Evolutionary conservation across 2,888 invertebrate species (phyloP).

Genomic region (Hyles lineata): DNA sequence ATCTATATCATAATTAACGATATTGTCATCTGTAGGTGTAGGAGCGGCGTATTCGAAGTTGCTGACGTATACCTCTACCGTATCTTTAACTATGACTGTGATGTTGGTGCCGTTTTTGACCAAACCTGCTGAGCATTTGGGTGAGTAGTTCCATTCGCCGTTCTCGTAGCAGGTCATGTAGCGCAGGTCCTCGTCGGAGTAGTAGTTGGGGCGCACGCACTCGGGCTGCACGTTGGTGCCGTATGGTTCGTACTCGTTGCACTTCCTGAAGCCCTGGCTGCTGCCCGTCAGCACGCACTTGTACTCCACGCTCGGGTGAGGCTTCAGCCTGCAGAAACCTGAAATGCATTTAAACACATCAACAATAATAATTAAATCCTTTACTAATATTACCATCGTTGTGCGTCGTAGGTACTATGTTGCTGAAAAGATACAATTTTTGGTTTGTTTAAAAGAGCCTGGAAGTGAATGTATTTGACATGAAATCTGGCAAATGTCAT

Average conservation of each 20-base stretch:
- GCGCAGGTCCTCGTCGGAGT: slow-evolving; percentile 45
- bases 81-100: slow-evolving; percentile 59
- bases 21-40: slow-evolving; percentile 35
- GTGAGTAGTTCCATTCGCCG: slow-evolving; percentile 59
- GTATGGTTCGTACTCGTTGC: slow-evolving; percentile 52
- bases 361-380: no score
- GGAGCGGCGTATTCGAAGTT: slow-evolving; percentile 35
- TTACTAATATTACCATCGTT: no score
- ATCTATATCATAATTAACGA: slow-evolving; percentile 51
- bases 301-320: slow-evolving; percentile 56
- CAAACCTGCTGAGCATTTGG: slow-evolving; percentile 65
- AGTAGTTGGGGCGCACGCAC: slow-evolving; percentile 63
- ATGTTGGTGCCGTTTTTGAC: slow-evolving; percentile 58
- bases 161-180: slow-evolving; percentile 60
- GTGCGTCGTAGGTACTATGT: no score
- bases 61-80: slow-evolving; percentile 53
- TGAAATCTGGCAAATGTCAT: no score
- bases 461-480: no score
- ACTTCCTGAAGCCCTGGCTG: slow-evolving; percentile 48
- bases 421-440: no score
- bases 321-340: slow-evolving; percentile 60
- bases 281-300: slow-evolving; percentile 48
- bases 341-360: slow-evolving; percentile 16
- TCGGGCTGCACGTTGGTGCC: slow-evolving; percentile 54
- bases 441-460: no score